Conservation (phyloP, 2,113 vertebrate genomes). For the Brachirus orientalis region DNA sequence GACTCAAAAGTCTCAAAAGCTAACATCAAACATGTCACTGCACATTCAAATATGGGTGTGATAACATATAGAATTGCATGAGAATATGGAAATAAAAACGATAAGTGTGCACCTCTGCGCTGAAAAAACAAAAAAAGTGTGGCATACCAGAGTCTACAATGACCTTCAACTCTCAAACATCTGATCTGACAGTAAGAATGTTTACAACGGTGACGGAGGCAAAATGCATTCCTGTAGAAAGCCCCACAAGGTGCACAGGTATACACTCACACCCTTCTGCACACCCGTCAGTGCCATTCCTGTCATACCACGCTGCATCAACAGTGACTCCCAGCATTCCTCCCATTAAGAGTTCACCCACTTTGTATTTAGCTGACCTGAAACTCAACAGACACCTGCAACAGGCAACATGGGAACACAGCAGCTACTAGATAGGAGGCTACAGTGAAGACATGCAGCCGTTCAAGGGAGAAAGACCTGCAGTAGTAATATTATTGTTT, state of each 20-base stretch:
- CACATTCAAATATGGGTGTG: constrained; percentile 48
- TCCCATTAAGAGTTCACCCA: constrained; percentile 25
- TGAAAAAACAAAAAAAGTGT: neutral
- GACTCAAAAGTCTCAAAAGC: too few relatives aligned
- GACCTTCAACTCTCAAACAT: neutral
- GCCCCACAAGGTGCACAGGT: neutral
- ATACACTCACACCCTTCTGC: constrained; percentile 28
- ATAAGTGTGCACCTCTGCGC: constrained; percentile 55
- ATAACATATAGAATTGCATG: constrained; percentile 14
- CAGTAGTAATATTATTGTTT: neutral
- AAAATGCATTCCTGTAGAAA: constrained; percentile 23
- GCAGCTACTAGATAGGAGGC: neutral
- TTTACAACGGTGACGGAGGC: neutral
- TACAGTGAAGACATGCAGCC: neutral
- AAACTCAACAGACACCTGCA: neutral
- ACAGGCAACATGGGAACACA: neutral
- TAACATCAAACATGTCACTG: neutral
- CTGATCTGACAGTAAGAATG: neutral
- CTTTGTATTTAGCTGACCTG: neutral
- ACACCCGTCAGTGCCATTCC: constrained; percentile 63
- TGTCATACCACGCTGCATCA: constrained; percentile 49
- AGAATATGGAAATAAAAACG: constrained; percentile 44
- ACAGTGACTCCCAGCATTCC: constrained; percentile 3
- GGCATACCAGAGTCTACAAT: neutral
- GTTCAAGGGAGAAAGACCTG: neutral